These are phyloP conservation scores for Drosophila repleta DNA, from an alignment of 1,140 invertebrate genomes.

Conservation along the genomic window DNA sequence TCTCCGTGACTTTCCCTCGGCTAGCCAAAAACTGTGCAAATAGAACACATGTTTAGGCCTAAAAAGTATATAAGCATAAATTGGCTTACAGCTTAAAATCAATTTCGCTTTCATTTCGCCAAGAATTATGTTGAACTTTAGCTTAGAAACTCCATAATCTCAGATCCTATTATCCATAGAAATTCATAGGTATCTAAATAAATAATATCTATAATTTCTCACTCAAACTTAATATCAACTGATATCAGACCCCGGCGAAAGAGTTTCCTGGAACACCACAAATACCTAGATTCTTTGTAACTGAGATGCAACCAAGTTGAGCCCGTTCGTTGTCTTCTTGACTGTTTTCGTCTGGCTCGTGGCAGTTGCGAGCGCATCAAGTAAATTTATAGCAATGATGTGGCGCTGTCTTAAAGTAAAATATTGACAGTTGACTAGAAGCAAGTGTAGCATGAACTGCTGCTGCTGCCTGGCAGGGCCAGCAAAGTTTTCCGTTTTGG, in stretches of 20 bases:
- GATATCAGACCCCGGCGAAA: not conserved
- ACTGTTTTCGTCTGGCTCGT: slow-evolving; percentile 38
- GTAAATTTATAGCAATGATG: slow-evolving; percentile 78
- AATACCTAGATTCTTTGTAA: slow-evolving; percentile 5
- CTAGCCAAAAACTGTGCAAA: slow-evolving; percentile 35
- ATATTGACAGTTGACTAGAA: slow-evolving; percentile 76
- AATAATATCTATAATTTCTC: not conserved
- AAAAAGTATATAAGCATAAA: slow-evolving; percentile 5
- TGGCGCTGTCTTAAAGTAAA: slow-evolving; percentile 74
- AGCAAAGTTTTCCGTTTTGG: slow-evolving; percentile 57
- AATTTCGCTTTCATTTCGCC: not conserved
- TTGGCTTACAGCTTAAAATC: not conserved
- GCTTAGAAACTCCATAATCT: not conserved
- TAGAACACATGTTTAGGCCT: slow-evolving; percentile 42
- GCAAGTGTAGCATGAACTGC: slow-evolving; percentile 75
- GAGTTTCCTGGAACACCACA: slow-evolving; percentile 11
- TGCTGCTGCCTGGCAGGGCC: slow-evolving; percentile 61
- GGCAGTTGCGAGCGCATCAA: slow-evolving; percentile 48
- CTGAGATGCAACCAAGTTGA: not conserved
- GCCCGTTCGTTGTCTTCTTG: slow-evolving; percentile 22
- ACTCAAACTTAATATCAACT: no score
- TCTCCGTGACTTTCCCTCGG: not conserved
- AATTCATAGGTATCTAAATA: no score
- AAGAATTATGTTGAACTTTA: not conserved
- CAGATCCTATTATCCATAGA: no score